Percentiles rank a stretch among this genome's conserved stretches.
phyloP scores from a whole-genome alignment of 2,113 vertebrate genomes.

The Grammomys surdaster region DNA sequence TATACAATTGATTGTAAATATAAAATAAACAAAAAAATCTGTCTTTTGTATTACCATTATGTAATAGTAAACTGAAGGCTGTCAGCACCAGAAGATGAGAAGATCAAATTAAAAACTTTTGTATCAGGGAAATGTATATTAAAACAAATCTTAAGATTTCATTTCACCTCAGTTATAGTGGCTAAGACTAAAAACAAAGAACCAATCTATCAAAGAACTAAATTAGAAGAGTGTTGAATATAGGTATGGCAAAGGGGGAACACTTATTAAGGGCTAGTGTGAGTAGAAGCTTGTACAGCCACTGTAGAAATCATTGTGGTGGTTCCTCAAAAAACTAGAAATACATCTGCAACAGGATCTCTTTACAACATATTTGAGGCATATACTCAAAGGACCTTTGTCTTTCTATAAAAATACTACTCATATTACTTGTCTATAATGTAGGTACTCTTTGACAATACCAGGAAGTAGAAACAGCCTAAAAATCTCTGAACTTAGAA shows the following conservation, averaged over 20 bases:
- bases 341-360: neutral
- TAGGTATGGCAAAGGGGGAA: neutral
- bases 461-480: accelerated
- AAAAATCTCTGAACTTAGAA: neutral
- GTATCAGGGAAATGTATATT: neutral
- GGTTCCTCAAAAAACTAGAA: neutral
- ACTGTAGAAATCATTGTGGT: neutral
- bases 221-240: neutral
- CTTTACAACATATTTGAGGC: neutral
- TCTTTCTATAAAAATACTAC: neutral
- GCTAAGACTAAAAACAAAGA: neutral
- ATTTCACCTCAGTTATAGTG: neutral
- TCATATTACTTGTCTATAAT: neutral
- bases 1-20: neutral
- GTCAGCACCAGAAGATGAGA: accelerated
- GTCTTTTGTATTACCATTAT: neutral
- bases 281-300: neutral
- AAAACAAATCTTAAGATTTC: neutral
- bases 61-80: neutral
- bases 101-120: neutral
- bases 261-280: neutral
- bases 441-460: neutral
- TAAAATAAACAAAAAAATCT: neutral
- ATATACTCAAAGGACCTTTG: neutral
- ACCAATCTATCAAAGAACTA: neutral